phyloP scores from a whole-genome alignment of 2,113 vertebrate species.

The Salminus brasiliensis region DNA sequence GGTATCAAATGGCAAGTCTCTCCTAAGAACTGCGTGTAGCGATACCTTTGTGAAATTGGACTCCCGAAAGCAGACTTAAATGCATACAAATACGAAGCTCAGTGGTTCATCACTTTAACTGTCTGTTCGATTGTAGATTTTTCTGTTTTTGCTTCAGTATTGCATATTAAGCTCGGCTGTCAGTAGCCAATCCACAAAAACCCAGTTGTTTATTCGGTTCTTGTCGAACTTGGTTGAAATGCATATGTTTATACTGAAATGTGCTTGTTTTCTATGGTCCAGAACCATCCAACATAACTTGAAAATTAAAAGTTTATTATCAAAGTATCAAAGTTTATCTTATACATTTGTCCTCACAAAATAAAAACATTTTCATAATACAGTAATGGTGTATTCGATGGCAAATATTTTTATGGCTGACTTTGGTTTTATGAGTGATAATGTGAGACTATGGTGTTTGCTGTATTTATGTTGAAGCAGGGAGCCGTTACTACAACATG shows the following conservation, averaged over 20 bases:
- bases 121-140: slow-evolving; percentile 57
- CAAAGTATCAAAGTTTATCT: slow-evolving; percentile 47
- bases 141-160: slow-evolving; percentile 56
- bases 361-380: background rate
- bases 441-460: too few relatives aligned
- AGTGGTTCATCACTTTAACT: slow-evolving; percentile 59
- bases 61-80: slow-evolving; percentile 56
- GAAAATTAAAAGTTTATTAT: slow-evolving; percentile 81
- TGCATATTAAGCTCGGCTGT: slow-evolving; percentile 61
- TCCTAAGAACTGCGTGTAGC: slow-evolving; percentile 52
- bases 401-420: background rate
- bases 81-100: slow-evolving; percentile 56
- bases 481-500: too few relatives aligned
- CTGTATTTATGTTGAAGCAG: too few relatives aligned
- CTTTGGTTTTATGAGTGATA: too few relatives aligned
- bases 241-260: slow-evolving; percentile 79
- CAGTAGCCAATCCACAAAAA: slow-evolving; percentile 61
- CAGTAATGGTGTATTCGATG: background rate
- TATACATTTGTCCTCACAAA: background rate
- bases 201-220: slow-evolving; percentile 65
- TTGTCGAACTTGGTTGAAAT: slow-evolving; percentile 71
- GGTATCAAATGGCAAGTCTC: slow-evolving; percentile 56
- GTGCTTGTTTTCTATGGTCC: slow-evolving; percentile 79
- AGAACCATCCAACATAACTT: slow-evolving; percentile 78
- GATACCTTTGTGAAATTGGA: slow-evolving; percentile 58